These are phyloP conservation scores for Argynnis bischoffii DNA, from an alignment of 2,888 invertebrate species.

Conservation along the genomic window DNA sequence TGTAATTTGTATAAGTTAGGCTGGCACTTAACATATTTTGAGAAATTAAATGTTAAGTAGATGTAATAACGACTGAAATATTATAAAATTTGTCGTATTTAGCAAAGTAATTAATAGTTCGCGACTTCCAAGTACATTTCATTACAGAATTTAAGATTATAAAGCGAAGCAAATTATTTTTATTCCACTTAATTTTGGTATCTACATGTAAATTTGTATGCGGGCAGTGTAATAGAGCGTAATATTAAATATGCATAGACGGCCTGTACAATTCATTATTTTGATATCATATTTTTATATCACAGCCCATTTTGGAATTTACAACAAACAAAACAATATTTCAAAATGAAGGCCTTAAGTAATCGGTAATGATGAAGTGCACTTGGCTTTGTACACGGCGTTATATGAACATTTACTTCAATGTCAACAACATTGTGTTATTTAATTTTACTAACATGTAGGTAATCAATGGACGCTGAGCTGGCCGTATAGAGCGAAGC, in stretches of 20 bases:
- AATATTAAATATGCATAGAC: slow-evolving; percentile 75
- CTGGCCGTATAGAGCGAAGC: slow-evolving; percentile 49
- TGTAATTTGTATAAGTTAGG: slow-evolving; percentile 6
- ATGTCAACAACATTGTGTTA: slow-evolving; percentile 64
- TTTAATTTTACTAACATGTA: slow-evolving; percentile 64
- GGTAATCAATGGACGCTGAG: slow-evolving; percentile 52
- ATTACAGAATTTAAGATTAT: slow-evolving; percentile 18
- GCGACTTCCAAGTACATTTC: background rate
- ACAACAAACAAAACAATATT: slow-evolving; percentile 79
- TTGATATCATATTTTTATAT: slow-evolving; percentile 84
- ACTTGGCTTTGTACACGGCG: slow-evolving; percentile 82
- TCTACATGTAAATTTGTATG: slow-evolving; percentile 36
- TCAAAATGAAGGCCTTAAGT: slow-evolving; percentile 74
- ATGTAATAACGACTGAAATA: background rate
- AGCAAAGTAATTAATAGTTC: background rate
- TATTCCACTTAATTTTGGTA: slow-evolving; percentile 10
- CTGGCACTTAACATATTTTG: background rate
- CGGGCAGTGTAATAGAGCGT: slow-evolving; percentile 54
- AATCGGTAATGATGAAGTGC: slow-evolving; percentile 76
- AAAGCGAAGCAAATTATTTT: slow-evolving; percentile 4
- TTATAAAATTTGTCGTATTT: background rate
- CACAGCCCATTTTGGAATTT: slow-evolving; percentile 92
- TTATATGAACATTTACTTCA: slow-evolving; percentile 75
- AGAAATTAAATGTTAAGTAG: background rate
- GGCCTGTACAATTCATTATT: slow-evolving; percentile 87